Percentiles rank a stretch among this genome's conserved stretches.
Conservation (phyloP, 2,888 invertebrate species). For the Steromphala cineraria region DNA sequence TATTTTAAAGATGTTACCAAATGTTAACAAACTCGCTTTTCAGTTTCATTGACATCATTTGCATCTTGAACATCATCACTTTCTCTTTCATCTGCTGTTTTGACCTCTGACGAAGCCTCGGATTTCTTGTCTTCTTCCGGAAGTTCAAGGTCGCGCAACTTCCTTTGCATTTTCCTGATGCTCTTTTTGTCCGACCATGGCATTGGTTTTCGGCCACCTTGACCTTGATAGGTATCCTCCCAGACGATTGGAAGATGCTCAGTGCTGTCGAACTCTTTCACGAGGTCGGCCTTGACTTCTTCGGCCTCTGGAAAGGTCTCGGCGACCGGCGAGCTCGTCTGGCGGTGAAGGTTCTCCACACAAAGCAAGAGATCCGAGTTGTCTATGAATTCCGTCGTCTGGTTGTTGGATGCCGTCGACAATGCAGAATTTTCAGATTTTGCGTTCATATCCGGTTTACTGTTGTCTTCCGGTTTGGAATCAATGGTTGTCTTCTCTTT, state of each 20-base stretch:
- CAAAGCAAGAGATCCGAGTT: neutral
- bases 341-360: neutral
- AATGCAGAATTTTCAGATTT: too few species aligned
- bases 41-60: too few species aligned
- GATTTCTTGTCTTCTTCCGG: neutral
- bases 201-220: constrained; percentile 23
- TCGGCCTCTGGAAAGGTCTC: neutral
- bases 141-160: constrained; percentile 28
- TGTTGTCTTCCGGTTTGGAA: too few species aligned
- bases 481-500: too few species aligned
- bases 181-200: constrained; percentile 34
- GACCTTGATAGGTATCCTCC: constrained; percentile 36
- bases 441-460: too few species aligned
- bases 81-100: too few species aligned
- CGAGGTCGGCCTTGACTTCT: neutral
- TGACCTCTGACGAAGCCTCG: too few species aligned
- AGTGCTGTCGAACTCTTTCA: constrained; percentile 27
- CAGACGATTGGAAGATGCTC: constrained; percentile 34
- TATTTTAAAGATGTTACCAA: too few species aligned
- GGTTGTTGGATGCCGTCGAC: neutral
- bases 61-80: too few species aligned
- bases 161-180: constrained; percentile 33
- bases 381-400: neutral
- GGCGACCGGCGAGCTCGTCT: neutral
- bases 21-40: too few species aligned